Percentiles rank a stretch among this genome's conserved stretches.
Conservation (phyloP, 2,113 vertebrate genomes). For the Carassius auratus region DNA sequence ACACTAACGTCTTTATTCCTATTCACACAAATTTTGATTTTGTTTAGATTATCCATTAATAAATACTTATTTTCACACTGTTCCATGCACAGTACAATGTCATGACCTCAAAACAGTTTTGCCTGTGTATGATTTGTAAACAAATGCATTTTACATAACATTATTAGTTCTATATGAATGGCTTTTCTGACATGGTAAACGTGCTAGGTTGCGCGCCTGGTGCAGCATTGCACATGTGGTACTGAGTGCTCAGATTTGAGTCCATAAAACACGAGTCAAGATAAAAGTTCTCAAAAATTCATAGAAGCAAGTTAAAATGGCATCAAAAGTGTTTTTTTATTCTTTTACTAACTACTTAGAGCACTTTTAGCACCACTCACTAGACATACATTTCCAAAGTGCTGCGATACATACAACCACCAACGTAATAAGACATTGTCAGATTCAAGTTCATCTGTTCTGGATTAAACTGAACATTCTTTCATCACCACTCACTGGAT, state of each 20-base stretch:
- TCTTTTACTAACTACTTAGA: too few relatives aligned
- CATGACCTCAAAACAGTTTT: background rate
- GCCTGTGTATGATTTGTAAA: background rate
- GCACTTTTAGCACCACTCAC: too few relatives aligned
- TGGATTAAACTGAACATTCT: too few relatives aligned
- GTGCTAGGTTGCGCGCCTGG: background rate
- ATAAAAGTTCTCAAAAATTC: too few relatives aligned
- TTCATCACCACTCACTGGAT: too few relatives aligned
- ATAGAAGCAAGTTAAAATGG: too few relatives aligned
- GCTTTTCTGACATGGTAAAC: background rate
- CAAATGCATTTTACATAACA: background rate
- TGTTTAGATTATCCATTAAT: too few relatives aligned
- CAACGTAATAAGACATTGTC: background rate
- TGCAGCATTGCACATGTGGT: background rate
- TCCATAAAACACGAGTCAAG: too few relatives aligned
- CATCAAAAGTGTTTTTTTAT: too few relatives aligned
- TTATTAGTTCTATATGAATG: background rate
- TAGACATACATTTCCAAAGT: too few relatives aligned
- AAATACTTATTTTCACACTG: background rate
- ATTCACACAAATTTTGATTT: background rate
- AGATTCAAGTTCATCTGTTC: too few relatives aligned
- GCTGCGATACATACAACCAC: too few relatives aligned
- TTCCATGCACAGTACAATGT: background rate
- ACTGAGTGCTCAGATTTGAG: background rate
- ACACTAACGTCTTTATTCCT: background rate